Evolutionary conservation across 2,797 vertebrate species (phyloP).

Genomic region (Myotis planiceps): DNA sequence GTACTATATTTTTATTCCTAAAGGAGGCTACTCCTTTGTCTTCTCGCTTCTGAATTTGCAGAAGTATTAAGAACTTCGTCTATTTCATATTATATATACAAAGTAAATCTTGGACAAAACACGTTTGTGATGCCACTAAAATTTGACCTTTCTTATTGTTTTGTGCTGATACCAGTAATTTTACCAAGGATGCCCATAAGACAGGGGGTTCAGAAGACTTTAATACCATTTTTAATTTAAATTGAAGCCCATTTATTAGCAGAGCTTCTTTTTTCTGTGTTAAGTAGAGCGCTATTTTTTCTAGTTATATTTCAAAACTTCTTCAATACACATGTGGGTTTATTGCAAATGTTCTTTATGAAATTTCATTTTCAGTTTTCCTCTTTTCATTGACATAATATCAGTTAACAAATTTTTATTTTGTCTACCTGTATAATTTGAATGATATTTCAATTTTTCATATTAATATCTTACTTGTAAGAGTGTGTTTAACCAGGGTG

Average conservation of each 20-base stretch:
- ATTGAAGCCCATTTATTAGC: conserved; percentile 4
- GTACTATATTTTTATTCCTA: conserved; percentile 70
- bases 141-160: conserved; percentile 62
- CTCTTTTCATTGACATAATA: neutral
- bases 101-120: conserved; percentile 62
- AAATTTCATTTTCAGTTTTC: conserved; percentile 1
- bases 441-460: neutral
- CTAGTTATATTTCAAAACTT: neutral
- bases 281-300: neutral
- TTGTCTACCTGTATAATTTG: neutral
- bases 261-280: neutral
- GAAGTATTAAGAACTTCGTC: conserved; percentile 78
- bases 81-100: conserved; percentile 59
- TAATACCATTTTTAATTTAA: conserved; percentile 15
- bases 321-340: neutral
- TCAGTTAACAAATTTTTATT: conserved; percentile 4
- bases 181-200: neutral
- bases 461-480: neutral
- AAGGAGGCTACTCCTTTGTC: conserved; percentile 77
- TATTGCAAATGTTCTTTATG: neutral
- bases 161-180: conserved; percentile 51
- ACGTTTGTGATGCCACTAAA: conserved; percentile 57
- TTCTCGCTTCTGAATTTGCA: conserved; percentile 80
- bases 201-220: neutral
- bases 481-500: neutral